A percentile compares a stretch with the other conserved stretches of the same genome.
These are phyloP conservation scores for Stigmatopora nigra DNA, from an alignment of 2,113 vertebrate species.

Conservation along the genomic window DNA sequence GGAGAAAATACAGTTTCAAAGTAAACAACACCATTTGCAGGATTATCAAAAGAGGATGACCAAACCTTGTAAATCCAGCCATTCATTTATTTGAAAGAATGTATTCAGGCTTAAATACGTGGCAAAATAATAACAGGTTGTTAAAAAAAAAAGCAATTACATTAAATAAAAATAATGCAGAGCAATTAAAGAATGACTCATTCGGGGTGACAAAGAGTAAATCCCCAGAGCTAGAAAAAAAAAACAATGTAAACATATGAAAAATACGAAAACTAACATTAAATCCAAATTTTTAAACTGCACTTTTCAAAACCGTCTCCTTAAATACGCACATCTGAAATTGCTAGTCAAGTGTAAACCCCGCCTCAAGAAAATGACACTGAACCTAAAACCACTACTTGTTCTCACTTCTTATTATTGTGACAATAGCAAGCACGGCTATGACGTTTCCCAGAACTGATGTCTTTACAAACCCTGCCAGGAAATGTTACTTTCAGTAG, in stretches of 20 bases:
- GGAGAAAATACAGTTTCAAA: conserved; percentile 16
- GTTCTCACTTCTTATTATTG: conserved; percentile 8
- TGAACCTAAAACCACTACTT: not conserved
- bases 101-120: not conserved
- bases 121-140: not conserved
- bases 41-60: conserved; percentile 6
- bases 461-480: conserved; percentile 4
- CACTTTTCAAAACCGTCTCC: not conserved
- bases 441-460: conserved; percentile 1
- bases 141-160: not conserved
- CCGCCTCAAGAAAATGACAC: not conserved
- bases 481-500: conserved; percentile 4
- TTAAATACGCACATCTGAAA: not conserved
- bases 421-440: not conserved
- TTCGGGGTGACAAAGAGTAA: not conserved
- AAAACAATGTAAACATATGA: not conserved
- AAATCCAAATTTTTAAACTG: not conserved
- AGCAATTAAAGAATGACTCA: not conserved
- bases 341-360: not conserved
- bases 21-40: conserved; percentile 10
- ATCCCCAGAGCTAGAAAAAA: not conserved
- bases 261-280: not conserved
- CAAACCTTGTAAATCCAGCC: not conserved
- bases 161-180: not conserved
- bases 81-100: not conserved